phyloP scores from a whole-genome alignment of 2,797 vertebrate species.

The Schizopygopsis malacanthus region DNA sequence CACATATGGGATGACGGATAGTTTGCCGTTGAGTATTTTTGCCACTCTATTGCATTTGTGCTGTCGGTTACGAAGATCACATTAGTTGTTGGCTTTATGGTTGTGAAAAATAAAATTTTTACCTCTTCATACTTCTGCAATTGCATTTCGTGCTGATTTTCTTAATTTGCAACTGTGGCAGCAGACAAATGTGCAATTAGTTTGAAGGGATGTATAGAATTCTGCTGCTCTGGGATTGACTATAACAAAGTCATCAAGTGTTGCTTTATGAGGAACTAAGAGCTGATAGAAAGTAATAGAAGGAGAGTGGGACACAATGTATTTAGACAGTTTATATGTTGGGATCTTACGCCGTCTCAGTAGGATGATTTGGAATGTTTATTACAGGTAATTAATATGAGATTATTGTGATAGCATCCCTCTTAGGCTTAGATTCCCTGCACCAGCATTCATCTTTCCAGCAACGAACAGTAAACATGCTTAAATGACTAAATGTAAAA shows the following conservation, averaged over 20 bases:
- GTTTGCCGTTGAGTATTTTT: conserved; percentile 23
- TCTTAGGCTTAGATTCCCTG: conserved; percentile 10
- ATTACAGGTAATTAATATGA: conserved; percentile 46
- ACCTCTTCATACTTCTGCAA: conserved; percentile 24
- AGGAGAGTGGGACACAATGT: not conserved
- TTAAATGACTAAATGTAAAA: not conserved
- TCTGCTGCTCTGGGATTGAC: conserved; percentile 37
- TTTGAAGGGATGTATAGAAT: conserved; percentile 11
- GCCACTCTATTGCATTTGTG: not conserved
- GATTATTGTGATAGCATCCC: conserved; percentile 36
- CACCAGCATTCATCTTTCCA: conserved; percentile 44
- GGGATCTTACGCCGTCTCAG: not conserved
- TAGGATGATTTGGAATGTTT: conserved; percentile 33
- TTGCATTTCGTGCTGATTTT: conserved; percentile 24
- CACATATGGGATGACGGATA: not conserved
- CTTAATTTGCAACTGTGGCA: not conserved
- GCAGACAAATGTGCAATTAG: conserved; percentile 46
- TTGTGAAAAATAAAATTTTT: conserved; percentile 31
- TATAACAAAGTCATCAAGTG: conserved; percentile 28
- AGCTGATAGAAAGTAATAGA: conserved; percentile 8
- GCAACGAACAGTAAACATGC: not conserved
- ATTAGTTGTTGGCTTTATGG: not conserved
- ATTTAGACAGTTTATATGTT: not conserved
- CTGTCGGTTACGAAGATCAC: conserved; percentile 1
- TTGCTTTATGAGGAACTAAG: conserved; percentile 21